Base-by-base conservation (phyloP, 1,140 invertebrate species). In the Heliconius hermathena region DNA sequence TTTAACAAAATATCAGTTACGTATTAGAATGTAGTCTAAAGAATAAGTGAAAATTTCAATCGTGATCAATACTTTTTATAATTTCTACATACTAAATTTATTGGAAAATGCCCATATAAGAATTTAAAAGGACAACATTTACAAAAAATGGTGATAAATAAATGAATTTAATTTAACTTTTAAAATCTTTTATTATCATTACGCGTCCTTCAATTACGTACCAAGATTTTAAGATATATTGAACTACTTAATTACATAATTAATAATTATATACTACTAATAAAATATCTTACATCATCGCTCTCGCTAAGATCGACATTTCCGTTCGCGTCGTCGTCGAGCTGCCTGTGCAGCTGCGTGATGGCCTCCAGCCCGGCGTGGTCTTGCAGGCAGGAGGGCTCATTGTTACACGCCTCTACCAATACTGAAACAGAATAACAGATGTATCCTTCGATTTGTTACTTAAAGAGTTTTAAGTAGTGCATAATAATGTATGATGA, bases 261-360 rank as follows among this genome's bases (percentile, higher is more conserved):
- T 13, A 13, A 46, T 13, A 46, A 46, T 46, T 46, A 46, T 46
- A 46, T 13, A 46, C 33, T 16, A 54, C 20, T 22, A 57, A 22
- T 71, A 71, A 71, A 71, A 8, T 13, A 72, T 94, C 97, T 96
- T 95, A 99, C 98, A 95, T 99, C 98, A 95, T 99, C 98, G 81
- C 98, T 99, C 96, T 99, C 98, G 79, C 97, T 97, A 66, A 99
- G 96, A 95, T 99, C 98, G 77, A 99, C 97, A 94, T 98, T 98
- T 77, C 98, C 98, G 96, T 99, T 98, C 76, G 97, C 97, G 95
- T 99, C 98, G 90, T 99, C 98, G 92, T 99, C 98, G 74, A 99
- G 95, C 91, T 99, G 97, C 76, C 96, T 96, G 94, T 99, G 98
- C 6, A 99, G 96, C 80, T 96, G 96, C 80, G 96, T 96, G 87